Base-by-base conservation (phyloP, 2,113 vertebrate species). In the Gobio gobio region DNA sequence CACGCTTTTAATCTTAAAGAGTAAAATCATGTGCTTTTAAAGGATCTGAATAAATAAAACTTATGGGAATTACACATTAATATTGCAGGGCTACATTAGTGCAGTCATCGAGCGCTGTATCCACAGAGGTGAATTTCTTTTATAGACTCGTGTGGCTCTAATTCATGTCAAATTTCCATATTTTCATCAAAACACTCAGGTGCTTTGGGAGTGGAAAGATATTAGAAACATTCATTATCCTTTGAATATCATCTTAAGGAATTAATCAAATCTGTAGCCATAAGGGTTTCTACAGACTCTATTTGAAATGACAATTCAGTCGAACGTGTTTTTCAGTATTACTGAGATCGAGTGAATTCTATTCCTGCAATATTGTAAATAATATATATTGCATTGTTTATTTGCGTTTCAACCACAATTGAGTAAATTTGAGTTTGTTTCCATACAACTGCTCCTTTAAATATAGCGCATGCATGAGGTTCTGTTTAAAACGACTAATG, bases 171-270 rank as follows among this genome's bases (percentile, higher is more conserved):
- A 33, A 79, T 61, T 56, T 77, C 45, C 74, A 77, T 77, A 77
- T 77, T 77, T 77, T 77, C 74, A 77, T 77, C 49, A 77, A 77
- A 77, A 77, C 51, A 56, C 54, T 79, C n/a, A 40, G 58, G 33
- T 45, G 33, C 36, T 18, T 26, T 63, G 36, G 56, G 77, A 61
- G 36, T 22, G 36, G 75, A 43, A 45, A 45, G 56, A 36, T 68
- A 82, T 82, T 82, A 51, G 45, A 68, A 82, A 51, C 63, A 54
- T 78, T 68, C 18, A 40, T 66, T 40, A 36, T 63, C 43, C 20
- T 78, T 43, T 84, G 26, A 45, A 63, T 49, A 76, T 64, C 51
- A 61, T 76, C 56, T 64, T 61, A 84, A 64, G 56, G 24, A 64
- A 63, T 84, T 75, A 75, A 75, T 83, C 43, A 84, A 76, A 49